Base-by-base conservation (phyloP, 2,113 vertebrate genomes). In the Antennarius striatus region DNA sequence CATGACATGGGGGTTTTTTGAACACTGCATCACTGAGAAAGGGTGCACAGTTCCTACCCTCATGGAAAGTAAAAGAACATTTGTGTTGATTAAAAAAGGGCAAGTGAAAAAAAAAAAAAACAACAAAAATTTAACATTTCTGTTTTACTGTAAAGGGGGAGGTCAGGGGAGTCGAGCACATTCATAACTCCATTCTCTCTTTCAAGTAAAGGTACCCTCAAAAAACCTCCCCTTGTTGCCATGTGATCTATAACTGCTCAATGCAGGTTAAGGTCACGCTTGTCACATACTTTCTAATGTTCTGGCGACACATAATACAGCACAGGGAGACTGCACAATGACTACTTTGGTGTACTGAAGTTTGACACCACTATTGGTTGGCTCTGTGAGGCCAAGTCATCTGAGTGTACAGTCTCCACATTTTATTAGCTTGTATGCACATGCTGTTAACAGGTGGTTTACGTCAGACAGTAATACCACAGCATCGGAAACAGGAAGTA, bases 371-470 rank as follows among this genome's bases (percentile, higher is more conserved):
- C 10, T 46, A 22, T 57, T 67, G 66, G 62, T 54, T 74, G 56
- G 69, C 47, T 40, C 53, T 69, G 60, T 61, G 53, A 59, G 65
- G 58, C 50, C 66, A 42, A 36, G 59, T 67, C 60, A 46, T 57
- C 54, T 65, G 51, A 17, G 12, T 39, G 22, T 45, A 50, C 63
- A 42, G 42, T 15, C 22, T 71, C 13, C n/a, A 43, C 46, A 13
- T 48, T 63, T 65, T 29, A 68, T 73, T 80, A 17, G 16, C 54
- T 60, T 51, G 39, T 57, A 63, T 59, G 45, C 47, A 66, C 48
- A 51, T 17, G 13, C 64, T 73, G 71, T 66, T 69, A 73, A 77
- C 54, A 72, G 62, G 63, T 73, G 63, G 55, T 72, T n/a, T 61
- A 50, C 17, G n/a, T 50, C 11, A 14, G 39, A 55, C 16, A 56